Evolutionary conservation across 2,113 vertebrate species (phyloP).

Genomic region (Ammodytes marinus): DNA sequence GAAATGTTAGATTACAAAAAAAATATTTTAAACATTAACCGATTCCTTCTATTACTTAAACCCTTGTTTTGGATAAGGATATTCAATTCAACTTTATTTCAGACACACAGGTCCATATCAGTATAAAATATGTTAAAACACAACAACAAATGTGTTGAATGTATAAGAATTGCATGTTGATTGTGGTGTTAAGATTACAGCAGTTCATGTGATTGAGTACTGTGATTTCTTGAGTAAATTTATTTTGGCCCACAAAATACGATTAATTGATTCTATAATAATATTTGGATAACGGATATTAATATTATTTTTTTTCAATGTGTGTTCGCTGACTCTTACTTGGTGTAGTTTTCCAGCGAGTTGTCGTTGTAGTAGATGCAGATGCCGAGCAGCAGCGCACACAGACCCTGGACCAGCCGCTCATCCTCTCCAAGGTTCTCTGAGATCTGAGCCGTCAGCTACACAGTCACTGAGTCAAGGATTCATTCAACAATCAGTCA

Average conservation of each 20-base stretch:
- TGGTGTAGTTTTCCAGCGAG: slow-evolving; percentile 95
- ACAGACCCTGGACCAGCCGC: slow-evolving; percentile 95
- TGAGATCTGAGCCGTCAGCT: slow-evolving; percentile 98
- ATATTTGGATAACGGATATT: neutral
- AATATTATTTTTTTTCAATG: neutral
- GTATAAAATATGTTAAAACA: neutral
- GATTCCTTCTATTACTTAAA: too few species aligned
- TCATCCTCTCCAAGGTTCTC: slow-evolving; percentile 99
- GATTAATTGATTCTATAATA: neutral
- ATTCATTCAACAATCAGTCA: neutral
- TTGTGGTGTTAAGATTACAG: neutral
- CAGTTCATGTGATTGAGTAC: neutral
- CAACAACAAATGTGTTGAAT: neutral
- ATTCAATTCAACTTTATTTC: too few species aligned
- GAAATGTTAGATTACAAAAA: too few species aligned
- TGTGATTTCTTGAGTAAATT: neutral
- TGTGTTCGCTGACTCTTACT: slow-evolving; percentile 82
- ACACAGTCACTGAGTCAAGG: slow-evolving; percentile 86
- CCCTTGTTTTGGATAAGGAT: too few species aligned
- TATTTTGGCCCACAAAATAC: neutral
- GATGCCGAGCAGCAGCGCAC: slow-evolving; percentile 95
- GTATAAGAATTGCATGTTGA: neutral
- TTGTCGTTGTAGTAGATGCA: slow-evolving; percentile 99
- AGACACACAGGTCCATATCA: too few species aligned
- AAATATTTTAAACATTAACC: too few species aligned